Percentiles rank a stretch among this genome's conserved stretches.
phyloP scores from a whole-genome alignment of 2,113 vertebrate species.

The Carettochelys insculpta region DNA sequence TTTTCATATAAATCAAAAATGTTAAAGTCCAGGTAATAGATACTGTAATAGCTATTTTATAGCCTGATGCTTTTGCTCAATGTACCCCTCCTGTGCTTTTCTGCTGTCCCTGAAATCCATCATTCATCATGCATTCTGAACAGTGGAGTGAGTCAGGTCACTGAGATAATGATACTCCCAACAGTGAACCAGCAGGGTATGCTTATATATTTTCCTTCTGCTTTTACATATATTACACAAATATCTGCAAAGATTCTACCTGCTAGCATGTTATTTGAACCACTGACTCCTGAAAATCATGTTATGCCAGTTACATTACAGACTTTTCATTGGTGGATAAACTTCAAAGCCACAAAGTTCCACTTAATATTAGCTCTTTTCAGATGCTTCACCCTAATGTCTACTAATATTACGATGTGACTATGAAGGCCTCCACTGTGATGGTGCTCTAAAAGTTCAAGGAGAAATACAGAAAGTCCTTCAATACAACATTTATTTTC shows the following conservation, averaged over 20 bases:
- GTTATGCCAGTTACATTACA: slow-evolving; percentile 35
- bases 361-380: slow-evolving; percentile 6
- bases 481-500: neutral
- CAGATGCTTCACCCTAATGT: neutral
- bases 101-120: slow-evolving; percentile 2
- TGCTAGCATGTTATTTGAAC: neutral
- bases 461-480: neutral
- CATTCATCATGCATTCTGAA: slow-evolving; percentile 6
- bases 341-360: slow-evolving; percentile 35
- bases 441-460: neutral
- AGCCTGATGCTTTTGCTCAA: neutral
- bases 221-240: neutral
- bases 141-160: neutral
- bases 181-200: neutral
- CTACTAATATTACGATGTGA: neutral
- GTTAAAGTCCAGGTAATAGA: slow-evolving; percentile 5
- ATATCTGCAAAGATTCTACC: neutral
- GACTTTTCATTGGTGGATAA: neutral
- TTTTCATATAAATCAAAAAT: neutral
- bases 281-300: neutral
- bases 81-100: neutral
- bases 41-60: neutral
- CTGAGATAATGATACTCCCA: slow-evolving; percentile 3
- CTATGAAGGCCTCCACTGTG: neutral
- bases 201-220: slow-evolving; percentile 29